Evolutionary conservation across 2,113 vertebrate genomes (phyloP), one percentile per base, ranked within the genome.

Genomic region (Pelmatolapia mariae): DNA sequence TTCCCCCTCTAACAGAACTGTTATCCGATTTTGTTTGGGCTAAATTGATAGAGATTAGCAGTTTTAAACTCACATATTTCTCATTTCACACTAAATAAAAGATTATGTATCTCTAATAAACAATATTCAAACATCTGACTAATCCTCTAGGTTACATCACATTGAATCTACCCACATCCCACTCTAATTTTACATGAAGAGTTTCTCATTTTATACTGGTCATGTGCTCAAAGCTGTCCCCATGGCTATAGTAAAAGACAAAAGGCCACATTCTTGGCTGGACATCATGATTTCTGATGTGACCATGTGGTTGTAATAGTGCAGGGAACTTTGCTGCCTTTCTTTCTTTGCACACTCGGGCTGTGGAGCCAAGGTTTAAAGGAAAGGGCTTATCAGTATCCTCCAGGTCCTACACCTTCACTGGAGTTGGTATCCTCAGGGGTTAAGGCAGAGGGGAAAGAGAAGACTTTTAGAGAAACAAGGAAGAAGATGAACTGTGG

Each of bases 301-400:
- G 81, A 84, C 85, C 68, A 54, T 84, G 45, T 50, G 84, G 87
- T 47, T 83, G 83, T 61, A 81, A 40, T 15, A 59, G 81, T 73
- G 81, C 61, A 80, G 89, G 84, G 63, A 66, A 85, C 66, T 73
- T 22, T 73, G 61, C 86, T 89, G 54, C 84, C 79, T 87, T 90
- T 80, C 82, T 86, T 85, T 91, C 89, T 81, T 83, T 88, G 80
- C 85, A 84, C 86, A 89, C 91, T 92, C 91, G 87, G 91, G 83
- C 84, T 80, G 61, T 92, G 89, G 88, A 94, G 93, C 89, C 78
- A 87, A 81, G 89, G 87, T 94, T 95, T 94, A 93, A 88, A 91
- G 90, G 85, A 86, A 93, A 88, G 53, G 87, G 87, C 95, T 96
- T 97, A 97, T 96, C 96, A 93, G 91, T 90, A 84, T 93, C 91